These are phyloP conservation scores for Macquaria australasica DNA, from an alignment of 2,113 vertebrate genomes.

Conservation along the genomic window DNA sequence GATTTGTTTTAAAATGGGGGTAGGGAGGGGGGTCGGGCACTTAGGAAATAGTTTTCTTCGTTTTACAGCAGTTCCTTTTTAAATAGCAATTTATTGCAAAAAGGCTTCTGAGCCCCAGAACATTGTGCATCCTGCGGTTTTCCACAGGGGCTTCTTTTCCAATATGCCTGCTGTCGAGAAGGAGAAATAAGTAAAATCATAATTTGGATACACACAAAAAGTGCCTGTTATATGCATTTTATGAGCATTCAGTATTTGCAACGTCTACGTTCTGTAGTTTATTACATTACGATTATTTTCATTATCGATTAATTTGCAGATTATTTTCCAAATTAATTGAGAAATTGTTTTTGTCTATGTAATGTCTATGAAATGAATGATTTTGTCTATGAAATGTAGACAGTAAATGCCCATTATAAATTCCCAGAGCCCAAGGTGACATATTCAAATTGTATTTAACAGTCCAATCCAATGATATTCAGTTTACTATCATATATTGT, in stretches of 20 bases:
- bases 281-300: not conserved
- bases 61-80: not conserved
- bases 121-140: not conserved
- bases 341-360: not conserved
- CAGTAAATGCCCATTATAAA: not conserved
- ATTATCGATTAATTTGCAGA: too few species aligned
- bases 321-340: not conserved
- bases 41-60: not conserved
- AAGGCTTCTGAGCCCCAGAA: not conserved
- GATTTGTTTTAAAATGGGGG: slow-evolving; percentile 11
- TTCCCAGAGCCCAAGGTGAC: not conserved
- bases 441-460: not conserved
- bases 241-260: not conserved
- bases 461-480: not conserved
- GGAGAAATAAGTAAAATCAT: not conserved
- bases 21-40: too few species aligned
- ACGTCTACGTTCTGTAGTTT: not conserved
- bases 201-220: not conserved
- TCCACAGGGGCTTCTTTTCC: not conserved
- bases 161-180: not conserved
- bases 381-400: not conserved
- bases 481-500: not conserved
- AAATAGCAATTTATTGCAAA: too few species aligned
- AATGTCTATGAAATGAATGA: not conserved
- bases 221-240: not conserved